Evolutionary conservation across 1,140 invertebrate genomes (phyloP), one percentile per base, ranked within the genome.

Genomic region (Psix sp.): DNA sequence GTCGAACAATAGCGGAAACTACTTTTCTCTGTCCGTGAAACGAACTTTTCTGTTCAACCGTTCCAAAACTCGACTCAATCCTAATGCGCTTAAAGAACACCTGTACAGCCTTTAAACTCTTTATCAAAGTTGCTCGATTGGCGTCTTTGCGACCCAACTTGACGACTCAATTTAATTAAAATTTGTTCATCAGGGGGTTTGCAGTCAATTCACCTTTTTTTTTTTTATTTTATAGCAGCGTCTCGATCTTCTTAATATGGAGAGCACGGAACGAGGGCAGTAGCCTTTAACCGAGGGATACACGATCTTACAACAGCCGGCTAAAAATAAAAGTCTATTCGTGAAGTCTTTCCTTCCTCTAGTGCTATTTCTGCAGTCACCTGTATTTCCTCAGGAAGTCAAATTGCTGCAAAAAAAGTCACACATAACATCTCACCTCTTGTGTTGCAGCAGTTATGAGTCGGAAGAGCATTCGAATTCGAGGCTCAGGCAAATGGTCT

Each of bases 301-400:
- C 29, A 56, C 48, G 56, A 43, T 66, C 73, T 75, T 75, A 66
- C 65, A 62, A 54, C 59, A 48, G 52, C 36, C 46, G 48, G 65
- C 65, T 75, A 66, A 70, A 75, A 75, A 75, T 70, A 70, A 75
- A 75, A 66, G 40, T 31, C 59, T 70, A 52, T 65, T 60, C 57
- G 49, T 43, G 38, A 39, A 36, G 54, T 54, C 54, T 66, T 54
- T 66, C 46, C 48, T 66, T 62, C 56, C 54, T 76, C 48, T 65
- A 68, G 65, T 54, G 65, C 72, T 75, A 75, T 76, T 76, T 71
- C 65, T 67, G 72, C 66, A n/a, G 31, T 42, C 42, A 56, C 29
- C 54, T 45, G 57, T 68, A 59, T 65, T 68, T 74, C 63, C 63
- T 74, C 39, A 49, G 57, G 39, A 66, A 35, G 46, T 48, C 33